These are phyloP conservation scores for Drosophila nigrodunni DNA, from an alignment of 1,140 invertebrate genomes.

Conservation along the genomic window DNA sequence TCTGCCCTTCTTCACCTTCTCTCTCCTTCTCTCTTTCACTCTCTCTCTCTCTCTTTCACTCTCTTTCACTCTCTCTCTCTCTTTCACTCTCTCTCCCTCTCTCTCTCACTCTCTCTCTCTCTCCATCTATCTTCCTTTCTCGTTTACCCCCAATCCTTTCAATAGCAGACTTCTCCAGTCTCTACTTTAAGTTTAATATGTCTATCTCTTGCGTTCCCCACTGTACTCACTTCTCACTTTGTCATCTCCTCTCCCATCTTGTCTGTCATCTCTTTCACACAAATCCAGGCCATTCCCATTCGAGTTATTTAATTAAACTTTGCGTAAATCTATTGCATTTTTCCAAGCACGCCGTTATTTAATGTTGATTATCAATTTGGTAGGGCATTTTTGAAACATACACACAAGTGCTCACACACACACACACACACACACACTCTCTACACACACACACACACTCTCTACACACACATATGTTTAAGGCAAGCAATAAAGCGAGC, in stretches of 20 bases:
- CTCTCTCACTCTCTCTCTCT: no score
- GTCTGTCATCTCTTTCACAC: background rate
- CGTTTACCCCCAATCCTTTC: no score
- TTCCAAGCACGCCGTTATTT: conserved; percentile 32
- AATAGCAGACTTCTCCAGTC: no score
- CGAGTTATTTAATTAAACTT: conserved; percentile 46
- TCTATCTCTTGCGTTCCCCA: no score
- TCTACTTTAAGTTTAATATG: no score
- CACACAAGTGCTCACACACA: conserved; percentile 14
- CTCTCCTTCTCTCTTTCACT: no score
- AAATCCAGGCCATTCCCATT: background rate
- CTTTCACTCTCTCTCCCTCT: no score
- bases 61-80: no score
- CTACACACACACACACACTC: conserved; percentile 1
- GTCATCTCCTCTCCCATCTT: background rate
- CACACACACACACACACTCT: conserved; percentile 4
- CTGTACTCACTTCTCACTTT: background rate
- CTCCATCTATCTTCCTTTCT: no score
- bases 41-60: no score
- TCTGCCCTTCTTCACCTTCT: no score
- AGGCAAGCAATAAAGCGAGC: conserved; percentile 35
- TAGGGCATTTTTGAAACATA: conserved; percentile 30
- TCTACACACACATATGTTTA: background rate
- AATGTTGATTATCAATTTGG: conserved; percentile 51
- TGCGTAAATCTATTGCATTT: conserved; percentile 41